A percentile compares a stretch with the other conserved stretches of the same genome.
These are phyloP conservation scores for Pomatorhinus ruficollis DNA, from an alignment of 2,113 vertebrate species.

Conservation along the genomic window DNA sequence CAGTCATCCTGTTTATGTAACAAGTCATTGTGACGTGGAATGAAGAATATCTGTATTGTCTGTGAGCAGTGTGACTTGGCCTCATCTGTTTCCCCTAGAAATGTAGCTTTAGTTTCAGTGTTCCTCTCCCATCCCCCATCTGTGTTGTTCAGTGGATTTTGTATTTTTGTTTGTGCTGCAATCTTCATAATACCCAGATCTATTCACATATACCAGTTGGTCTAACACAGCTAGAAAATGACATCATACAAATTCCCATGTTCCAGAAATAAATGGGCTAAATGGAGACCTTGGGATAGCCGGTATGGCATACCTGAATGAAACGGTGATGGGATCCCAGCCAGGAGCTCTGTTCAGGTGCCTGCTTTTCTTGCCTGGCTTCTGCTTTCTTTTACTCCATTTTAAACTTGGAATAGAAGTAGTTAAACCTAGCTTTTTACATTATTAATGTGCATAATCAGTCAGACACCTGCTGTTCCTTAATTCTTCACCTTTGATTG, in stretches of 20 bases:
- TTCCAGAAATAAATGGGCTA: background rate
- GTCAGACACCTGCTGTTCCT: background rate
- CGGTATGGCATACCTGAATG: background rate
- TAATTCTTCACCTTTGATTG: background rate
- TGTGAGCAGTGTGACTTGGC: background rate
- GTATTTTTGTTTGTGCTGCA: background rate
- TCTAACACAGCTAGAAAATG: background rate
- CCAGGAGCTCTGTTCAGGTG: background rate
- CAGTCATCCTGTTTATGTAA: background rate
- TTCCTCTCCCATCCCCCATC: background rate
- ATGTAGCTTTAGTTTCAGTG: background rate
- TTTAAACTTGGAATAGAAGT: background rate
- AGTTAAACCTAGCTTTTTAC: background rate
- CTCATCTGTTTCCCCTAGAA: background rate
- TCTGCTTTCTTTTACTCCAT: background rate
- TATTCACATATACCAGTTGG: background rate
- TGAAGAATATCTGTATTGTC: background rate
- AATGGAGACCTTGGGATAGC: accelerated
- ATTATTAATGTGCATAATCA: background rate
- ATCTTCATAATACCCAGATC: background rate
- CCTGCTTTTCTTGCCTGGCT: background rate
- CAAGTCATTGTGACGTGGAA: background rate
- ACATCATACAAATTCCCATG: background rate
- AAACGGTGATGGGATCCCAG: accelerated
- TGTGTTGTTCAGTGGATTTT: background rate